Evolutionary conservation across 2,113 vertebrate genomes (phyloP).

Genomic region (Hiodon alosoides): DNA sequence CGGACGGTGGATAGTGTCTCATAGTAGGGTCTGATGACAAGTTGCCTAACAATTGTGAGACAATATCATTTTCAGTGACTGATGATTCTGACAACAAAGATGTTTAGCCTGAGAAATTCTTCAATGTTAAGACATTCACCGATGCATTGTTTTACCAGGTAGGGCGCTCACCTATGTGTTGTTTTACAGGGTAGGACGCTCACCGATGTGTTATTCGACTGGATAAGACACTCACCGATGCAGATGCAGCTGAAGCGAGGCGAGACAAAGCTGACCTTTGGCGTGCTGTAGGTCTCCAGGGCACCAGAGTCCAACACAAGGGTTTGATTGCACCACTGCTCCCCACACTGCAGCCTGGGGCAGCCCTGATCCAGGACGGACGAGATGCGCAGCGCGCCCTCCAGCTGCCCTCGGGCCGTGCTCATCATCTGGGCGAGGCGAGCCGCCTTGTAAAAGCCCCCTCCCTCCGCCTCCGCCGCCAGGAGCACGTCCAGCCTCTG

Average conservation of each 20-base stretch:
- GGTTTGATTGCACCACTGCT: constrained; percentile 76
- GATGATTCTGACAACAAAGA: neutral
- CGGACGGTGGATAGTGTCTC: too few species aligned
- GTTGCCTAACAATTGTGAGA: too few species aligned
- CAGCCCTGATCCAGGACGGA: constrained; percentile 77
- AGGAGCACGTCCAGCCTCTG: constrained; percentile 82
- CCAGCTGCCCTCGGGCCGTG: constrained; percentile 68
- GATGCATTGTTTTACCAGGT: too few species aligned
- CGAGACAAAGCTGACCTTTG: constrained; percentile 82
- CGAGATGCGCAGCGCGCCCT: constrained; percentile 72
- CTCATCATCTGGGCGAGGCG: constrained; percentile 81
- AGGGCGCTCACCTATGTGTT: neutral
- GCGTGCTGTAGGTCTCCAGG: constrained; percentile 80
- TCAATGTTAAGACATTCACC: too few species aligned
- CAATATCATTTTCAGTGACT: neutral
- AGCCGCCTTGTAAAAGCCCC: constrained; percentile 73
- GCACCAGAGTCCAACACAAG: constrained; percentile 73
- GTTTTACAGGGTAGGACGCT: neutral
- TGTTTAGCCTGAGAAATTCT: neutral
- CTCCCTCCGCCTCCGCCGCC: constrained; percentile 71
- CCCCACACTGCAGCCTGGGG: constrained; percentile 82
- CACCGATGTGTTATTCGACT: neutral
- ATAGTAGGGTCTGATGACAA: too few species aligned
- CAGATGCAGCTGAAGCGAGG: constrained; percentile 83
- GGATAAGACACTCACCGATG: constrained; percentile 69